Evolutionary conservation across 2,113 vertebrate genomes (phyloP), one percentile per base, ranked within the genome.

Genomic region (Chaenogobius annularis): DNA sequence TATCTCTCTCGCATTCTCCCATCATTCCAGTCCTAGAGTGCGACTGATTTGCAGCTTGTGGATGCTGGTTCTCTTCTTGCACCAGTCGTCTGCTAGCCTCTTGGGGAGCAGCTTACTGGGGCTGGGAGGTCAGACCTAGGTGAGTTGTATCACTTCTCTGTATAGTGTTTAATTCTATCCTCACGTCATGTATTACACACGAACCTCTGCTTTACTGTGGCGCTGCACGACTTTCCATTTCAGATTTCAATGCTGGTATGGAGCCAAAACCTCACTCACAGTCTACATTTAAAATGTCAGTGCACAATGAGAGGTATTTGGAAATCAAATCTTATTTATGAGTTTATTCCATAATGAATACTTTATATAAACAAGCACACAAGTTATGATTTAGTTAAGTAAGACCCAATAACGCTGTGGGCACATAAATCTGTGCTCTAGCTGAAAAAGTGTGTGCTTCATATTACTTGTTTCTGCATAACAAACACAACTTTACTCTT

Each of bases 381-480:
- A 92, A 54, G 89, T 89, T 90, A 92, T 93, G 93, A 94, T 94
- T 94, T 95, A 95, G 93, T 93, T 7, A 91, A 93, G 92, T 93
- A 93, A 93, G 87, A 63, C 61, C 61, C 37, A 63, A 63, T 63
- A 63, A 35, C 35, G 20, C 17, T 40, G 35, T 9, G 15, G 31
- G 35, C 10, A 63, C 17, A 43, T 63, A 63, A 63, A 63, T 63
- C 61, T n/a, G 17, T 40, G 61, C 61, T 40, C 17, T 63, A n/a
- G 61, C 61, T 37, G 59, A n/a, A 40, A 40, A 10, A 37, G 0
- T 3, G 20, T 56, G 54, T 23, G 22, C 54, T 23, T 58, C 3
- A 26, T 14, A 58, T 26, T 13, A 58, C 12, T 26, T 58, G 1
- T 58, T 26, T 58, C 7, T 46, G 61, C 50, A 14, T 56, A 20